phyloP scores from a whole-genome alignment of 2,797 vertebrate genomes.

The Heliangelus exortis region DNA sequence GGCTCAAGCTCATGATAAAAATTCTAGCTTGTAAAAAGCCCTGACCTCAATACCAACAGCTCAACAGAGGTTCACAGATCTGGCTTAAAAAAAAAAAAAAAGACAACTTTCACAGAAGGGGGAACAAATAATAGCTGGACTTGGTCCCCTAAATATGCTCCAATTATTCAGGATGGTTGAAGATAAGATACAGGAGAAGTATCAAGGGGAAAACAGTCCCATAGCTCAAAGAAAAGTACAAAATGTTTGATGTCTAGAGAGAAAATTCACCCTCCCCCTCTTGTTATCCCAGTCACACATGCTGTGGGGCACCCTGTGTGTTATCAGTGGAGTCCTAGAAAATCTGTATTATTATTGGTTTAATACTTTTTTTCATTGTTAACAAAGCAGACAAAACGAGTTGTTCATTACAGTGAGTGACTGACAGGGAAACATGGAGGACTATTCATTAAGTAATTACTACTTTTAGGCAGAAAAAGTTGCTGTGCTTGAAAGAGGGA shows the following conservation, averaged over 20 bases:
- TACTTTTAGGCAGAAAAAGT: slow-evolving; percentile 79
- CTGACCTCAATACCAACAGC: slow-evolving; percentile 71
- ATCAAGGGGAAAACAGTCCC: background rate
- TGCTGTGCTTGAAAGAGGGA: slow-evolving; percentile 57
- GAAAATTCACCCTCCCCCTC: slow-evolving; percentile 44
- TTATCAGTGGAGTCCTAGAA: slow-evolving; percentile 40
- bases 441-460: slow-evolving; percentile 83
- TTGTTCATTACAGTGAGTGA: slow-evolving; percentile 75
- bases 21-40: slow-evolving; percentile 72
- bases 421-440: slow-evolving; percentile 80
- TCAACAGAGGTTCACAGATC: slow-evolving; percentile 66
- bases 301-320: slow-evolving; percentile 23
- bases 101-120: slow-evolving; percentile 6
- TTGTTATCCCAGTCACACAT: slow-evolving; percentile 47
- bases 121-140: slow-evolving; percentile 51
- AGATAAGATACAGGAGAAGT: slow-evolving; percentile 42
- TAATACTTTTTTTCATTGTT: slow-evolving; percentile 75
- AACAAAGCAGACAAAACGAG: slow-evolving; percentile 79
- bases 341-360: slow-evolving; percentile 74
- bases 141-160: slow-evolving; percentile 50
- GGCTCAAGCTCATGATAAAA: slow-evolving; percentile 73
- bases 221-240: background rate
- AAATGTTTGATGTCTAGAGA: slow-evolving; percentile 14
- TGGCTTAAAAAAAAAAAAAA: background rate
- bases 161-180: slow-evolving; percentile 57